phyloP scores from a whole-genome alignment of 2,797 vertebrate species.

The Okamejei kenojei region DNA sequence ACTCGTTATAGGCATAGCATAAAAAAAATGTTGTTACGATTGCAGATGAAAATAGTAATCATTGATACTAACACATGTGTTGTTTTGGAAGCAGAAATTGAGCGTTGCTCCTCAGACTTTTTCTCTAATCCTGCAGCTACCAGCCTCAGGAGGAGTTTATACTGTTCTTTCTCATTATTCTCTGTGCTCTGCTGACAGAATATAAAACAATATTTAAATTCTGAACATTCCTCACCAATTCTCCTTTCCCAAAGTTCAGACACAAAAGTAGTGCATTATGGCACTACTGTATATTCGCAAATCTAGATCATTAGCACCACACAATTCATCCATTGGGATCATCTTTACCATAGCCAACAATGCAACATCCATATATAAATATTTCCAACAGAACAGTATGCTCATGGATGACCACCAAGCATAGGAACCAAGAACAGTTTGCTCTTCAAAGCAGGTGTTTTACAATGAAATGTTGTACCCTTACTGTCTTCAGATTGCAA shows the following conservation, averaged over 20 bases:
- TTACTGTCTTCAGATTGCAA: not conserved
- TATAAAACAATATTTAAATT: not conserved
- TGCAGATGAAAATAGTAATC: not conserved
- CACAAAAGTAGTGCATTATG: too few species aligned
- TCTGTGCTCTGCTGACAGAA: slow-evolving; percentile 49
- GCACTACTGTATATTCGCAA: not conserved
- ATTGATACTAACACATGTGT: slow-evolving; percentile 1
- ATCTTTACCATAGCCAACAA: too few species aligned
- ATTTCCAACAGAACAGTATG: too few species aligned
- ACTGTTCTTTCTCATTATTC: slow-evolving; percentile 55
- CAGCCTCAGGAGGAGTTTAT: slow-evolving; percentile 50
- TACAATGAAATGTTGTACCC: not conserved
- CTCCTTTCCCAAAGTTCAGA: not conserved
- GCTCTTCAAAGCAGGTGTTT: too few species aligned
- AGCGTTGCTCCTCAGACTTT: slow-evolving; percentile 35
- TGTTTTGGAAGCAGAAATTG: not conserved
- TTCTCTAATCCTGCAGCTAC: slow-evolving; percentile 50
- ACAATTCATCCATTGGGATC: not conserved
- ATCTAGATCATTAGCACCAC: not conserved
- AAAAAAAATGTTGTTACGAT: not conserved
- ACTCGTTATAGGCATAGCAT: not conserved
- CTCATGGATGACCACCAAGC: not conserved
- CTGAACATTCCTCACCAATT: not conserved
- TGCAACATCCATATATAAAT: not conserved
- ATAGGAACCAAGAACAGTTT: not conserved